These are phyloP conservation scores for Synanthedon tipuliformis DNA, from an alignment of 2,888 invertebrate species.

Conservation along the genomic window DNA sequence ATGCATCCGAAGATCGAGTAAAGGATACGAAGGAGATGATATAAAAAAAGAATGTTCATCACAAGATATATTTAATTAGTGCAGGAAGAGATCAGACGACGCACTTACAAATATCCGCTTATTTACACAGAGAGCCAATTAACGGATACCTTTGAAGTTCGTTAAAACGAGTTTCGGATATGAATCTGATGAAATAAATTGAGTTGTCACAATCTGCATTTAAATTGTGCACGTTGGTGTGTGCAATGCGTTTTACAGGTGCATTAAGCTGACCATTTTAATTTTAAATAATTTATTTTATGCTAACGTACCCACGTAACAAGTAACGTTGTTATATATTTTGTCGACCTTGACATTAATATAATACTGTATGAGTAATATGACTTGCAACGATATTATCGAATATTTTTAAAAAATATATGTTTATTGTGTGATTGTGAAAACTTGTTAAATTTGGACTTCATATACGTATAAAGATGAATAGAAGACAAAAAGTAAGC, in stretches of 20 bases:
- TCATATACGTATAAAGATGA: no score
- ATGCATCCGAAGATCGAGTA: no score
- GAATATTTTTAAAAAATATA: no score
- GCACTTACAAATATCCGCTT: slow-evolving; percentile 19
- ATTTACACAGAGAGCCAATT: slow-evolving; percentile 42
- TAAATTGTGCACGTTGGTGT: slow-evolving; percentile 13
- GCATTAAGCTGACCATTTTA: slow-evolving; percentile 39
- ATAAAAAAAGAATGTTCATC: not conserved
- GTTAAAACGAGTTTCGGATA: slow-evolving; percentile 48
- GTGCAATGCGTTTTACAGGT: slow-evolving; percentile 29
- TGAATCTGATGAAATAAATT: slow-evolving; percentile 55
- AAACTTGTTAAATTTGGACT: no score
- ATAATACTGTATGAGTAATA: not conserved
- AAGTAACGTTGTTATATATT: not conserved
- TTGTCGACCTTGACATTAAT: not conserved
- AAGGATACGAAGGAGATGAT: not conserved
- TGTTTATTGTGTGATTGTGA: no score
- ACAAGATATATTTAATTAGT: no score
- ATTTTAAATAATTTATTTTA: slow-evolving; percentile 12
- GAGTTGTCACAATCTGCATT: slow-evolving; percentile 33
- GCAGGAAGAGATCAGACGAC: not conserved
- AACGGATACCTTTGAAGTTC: slow-evolving; percentile 56
- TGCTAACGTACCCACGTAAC: not conserved
- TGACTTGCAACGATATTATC: no score
- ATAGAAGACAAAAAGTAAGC: no score